Evolutionary conservation across 2,113 vertebrate species (phyloP).

Genomic region (Actenoides lindsayi): DNA sequence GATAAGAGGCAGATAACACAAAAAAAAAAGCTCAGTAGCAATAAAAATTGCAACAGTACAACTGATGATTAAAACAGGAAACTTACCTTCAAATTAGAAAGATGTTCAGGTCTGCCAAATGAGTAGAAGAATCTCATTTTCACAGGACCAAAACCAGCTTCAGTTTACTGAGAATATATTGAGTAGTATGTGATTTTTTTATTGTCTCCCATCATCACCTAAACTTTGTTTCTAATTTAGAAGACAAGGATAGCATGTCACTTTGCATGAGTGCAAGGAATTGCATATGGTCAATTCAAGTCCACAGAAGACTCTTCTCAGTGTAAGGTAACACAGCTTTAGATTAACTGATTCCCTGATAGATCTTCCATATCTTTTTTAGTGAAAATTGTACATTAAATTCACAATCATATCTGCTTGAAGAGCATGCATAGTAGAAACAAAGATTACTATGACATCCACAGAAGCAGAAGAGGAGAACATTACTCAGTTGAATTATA

Average conservation of each 20-base stretch:
- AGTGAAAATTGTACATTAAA: background rate
- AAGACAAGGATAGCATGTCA: background rate
- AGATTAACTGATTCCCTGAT: background rate
- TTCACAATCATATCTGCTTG: background rate
- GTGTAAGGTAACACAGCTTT: background rate
- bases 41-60: background rate
- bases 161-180: background rate
- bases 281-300: background rate
- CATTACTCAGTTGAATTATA: background rate
- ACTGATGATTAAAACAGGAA: background rate
- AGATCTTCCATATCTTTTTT: background rate
- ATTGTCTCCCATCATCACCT: background rate
- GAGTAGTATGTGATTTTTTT: background rate
- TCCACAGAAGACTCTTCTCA: background rate
- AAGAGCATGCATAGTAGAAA: background rate
- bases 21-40: background rate
- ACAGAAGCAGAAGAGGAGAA: background rate
- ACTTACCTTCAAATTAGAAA: background rate
- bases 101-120: background rate
- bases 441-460: background rate
- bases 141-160: background rate
- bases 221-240: background rate
- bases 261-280: background rate
- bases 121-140: background rate
- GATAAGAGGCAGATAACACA: background rate